Evolutionary conservation across 2,888 invertebrate species (phyloP).

Genomic region (Xestia xanthographa): DNA sequence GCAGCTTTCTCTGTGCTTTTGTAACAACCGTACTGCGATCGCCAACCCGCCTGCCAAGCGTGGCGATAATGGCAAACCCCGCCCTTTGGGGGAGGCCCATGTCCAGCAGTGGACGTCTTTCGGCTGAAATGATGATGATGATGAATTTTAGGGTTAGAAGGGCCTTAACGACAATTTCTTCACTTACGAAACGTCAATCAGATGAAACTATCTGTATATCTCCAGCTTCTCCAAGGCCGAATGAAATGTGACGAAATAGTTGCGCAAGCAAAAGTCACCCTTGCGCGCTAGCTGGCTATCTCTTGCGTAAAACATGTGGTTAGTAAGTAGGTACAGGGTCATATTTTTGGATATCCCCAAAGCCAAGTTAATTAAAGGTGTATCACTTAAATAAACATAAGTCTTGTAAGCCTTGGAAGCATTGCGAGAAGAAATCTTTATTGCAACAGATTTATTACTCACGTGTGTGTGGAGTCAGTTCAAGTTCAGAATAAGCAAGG

Average conservation of each 20-base stretch:
- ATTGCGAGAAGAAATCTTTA: constrained; percentile 30
- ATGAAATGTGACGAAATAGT: constrained; percentile 3
- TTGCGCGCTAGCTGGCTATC: background rate
- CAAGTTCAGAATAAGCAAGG: constrained; percentile 36
- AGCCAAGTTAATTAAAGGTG: constrained; percentile 42
- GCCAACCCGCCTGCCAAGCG: too few species aligned
- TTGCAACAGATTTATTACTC: constrained; percentile 38
- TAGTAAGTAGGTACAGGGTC: constrained; percentile 24
- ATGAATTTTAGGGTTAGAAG: too few species aligned
- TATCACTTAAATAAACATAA: constrained; percentile 34
- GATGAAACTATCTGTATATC: background rate
- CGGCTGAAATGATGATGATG: too few species aligned
- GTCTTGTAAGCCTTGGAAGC: constrained; percentile 28
- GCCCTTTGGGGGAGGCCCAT: too few species aligned
- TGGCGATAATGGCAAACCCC: too few species aligned
- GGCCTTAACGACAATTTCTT: background rate
- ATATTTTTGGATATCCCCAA: constrained; percentile 45
- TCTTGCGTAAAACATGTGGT: constrained; percentile 22
- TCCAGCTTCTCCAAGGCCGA: background rate
- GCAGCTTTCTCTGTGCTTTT: too few species aligned
- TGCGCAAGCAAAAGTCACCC: constrained; percentile 15
- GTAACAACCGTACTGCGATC: too few species aligned
- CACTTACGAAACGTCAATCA: background rate
- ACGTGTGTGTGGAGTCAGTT: constrained; percentile 22
- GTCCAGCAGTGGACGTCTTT: too few species aligned